Evolutionary conservation across 2,113 vertebrate species (phyloP).

Genomic region (Cyprinodon tularosa): DNA sequence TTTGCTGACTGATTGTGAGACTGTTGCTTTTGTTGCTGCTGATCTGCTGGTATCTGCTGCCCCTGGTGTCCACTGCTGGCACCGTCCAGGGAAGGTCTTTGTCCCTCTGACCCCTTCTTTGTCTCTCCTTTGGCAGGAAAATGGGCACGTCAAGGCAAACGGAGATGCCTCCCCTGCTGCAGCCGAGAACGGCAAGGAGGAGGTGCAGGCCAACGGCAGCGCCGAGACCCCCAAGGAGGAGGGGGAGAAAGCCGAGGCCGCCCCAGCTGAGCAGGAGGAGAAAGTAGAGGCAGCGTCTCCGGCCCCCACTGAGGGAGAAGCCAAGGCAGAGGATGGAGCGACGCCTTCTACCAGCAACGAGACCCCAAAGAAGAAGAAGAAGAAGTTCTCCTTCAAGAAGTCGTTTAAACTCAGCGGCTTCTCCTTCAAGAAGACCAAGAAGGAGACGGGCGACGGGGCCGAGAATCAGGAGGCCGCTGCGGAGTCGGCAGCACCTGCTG

Average conservation of each 20-base stretch:
- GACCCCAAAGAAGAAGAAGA: conserved; percentile 98
- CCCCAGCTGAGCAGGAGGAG: conserved; percentile 67
- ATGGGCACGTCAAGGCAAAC: conserved; percentile 89
- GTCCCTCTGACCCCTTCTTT: conserved; percentile 14
- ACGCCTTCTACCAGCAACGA: conserved; percentile 86
- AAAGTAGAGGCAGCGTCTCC: conserved; percentile 79
- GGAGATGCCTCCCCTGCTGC: conserved; percentile 85
- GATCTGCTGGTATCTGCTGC: conserved; percentile 56
- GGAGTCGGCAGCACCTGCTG: conserved; percentile 44
- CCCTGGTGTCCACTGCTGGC: conserved; percentile 49
- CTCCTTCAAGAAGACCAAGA: conserved; percentile 97
- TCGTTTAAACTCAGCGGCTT: conserved; percentile 97
- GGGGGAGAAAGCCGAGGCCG: conserved; percentile 58
- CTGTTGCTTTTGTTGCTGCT: not conserved
- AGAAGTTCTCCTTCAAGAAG: conserved; percentile 97
- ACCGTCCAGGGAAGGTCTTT: conserved; percentile 19
- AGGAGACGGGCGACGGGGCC: conserved; percentile 85
- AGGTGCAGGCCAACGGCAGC: conserved; percentile 89
- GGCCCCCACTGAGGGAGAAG: conserved; percentile 81
- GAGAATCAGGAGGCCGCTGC: conserved; percentile 80
- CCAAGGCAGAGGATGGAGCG: conserved; percentile 74
- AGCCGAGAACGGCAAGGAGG: conserved; percentile 84
- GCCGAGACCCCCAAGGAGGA: conserved; percentile 81
- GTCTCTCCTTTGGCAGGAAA: conserved; percentile 81
- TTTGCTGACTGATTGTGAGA: not conserved